These are phyloP conservation scores for Lycodopsis pacificus DNA, from an alignment of 2,797 vertebrate genomes.

Conservation along the genomic window DNA sequence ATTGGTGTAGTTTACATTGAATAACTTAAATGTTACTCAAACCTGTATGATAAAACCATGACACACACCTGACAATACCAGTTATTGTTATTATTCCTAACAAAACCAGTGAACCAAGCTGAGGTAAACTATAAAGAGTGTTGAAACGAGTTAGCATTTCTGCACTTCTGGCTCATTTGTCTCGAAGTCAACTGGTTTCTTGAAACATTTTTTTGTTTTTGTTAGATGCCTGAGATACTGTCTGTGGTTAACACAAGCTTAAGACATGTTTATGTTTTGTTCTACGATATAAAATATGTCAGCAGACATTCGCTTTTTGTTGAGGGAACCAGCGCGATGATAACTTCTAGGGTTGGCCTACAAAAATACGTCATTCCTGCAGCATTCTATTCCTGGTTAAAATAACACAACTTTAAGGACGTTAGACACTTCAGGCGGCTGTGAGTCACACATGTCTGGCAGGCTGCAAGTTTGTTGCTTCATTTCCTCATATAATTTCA, in stretches of 20 bases:
- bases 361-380: not conserved
- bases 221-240: not conserved
- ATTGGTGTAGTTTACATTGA: not conserved
- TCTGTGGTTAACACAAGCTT: not conserved
- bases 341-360: not conserved
- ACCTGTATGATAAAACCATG: not conserved
- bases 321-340: not conserved
- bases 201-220: too few species aligned
- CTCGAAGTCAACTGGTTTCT: too few species aligned
- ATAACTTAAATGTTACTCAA: constrained; percentile 1
- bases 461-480: constrained; percentile 17
- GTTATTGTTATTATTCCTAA: not conserved
- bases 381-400: not conserved
- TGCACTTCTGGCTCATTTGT: too few species aligned
- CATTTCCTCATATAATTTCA: constrained; percentile 12
- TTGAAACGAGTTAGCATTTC: too few species aligned
- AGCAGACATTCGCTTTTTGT: not conserved
- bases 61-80: not conserved
- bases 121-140: not conserved
- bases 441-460: constrained; percentile 31
- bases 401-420: not conserved
- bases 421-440: not conserved
- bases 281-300: not conserved
- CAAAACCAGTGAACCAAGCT: not conserved
- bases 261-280: not conserved